These are phyloP conservation scores for Hydrochoerus hydrochaeris DNA, from an alignment of 2,113 vertebrate species.

Conservation along the genomic window DNA sequence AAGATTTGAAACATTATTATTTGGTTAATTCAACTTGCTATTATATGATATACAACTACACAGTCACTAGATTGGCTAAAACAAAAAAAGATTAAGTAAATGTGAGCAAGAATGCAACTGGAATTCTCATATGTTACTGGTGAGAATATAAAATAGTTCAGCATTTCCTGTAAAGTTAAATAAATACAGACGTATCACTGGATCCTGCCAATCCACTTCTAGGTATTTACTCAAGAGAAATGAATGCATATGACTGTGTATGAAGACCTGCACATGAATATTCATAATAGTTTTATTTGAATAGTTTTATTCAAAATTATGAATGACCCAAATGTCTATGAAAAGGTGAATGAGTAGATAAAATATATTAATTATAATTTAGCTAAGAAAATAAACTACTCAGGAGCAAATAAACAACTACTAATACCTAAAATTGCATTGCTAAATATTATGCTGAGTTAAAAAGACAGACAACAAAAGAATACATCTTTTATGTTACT, in stretches of 20 bases:
- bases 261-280: not conserved
- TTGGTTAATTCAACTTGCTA: not conserved
- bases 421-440: not conserved
- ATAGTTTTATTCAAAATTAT: not conserved
- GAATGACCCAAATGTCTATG: not conserved
- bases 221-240: slow-evolving; percentile 29
- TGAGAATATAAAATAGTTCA: not conserved
- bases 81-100: slow-evolving; percentile 1
- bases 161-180: slow-evolving; percentile 13
- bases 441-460: not conserved
- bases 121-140: not conserved
- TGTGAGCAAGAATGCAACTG: not conserved
- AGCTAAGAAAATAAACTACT: not conserved
- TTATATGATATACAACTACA: not conserved
- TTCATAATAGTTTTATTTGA: not conserved
- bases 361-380: not conserved
- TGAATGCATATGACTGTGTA: not conserved
- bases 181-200: not conserved
- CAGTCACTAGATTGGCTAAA: not conserved
- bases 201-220: not conserved
- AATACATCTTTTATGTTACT: not conserved
- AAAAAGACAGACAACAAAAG: not conserved
- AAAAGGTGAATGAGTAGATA: not conserved
- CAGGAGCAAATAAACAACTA: not conserved
- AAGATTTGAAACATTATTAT: not conserved